Conservation (phyloP, 2,888 invertebrate species). For the Drosophila pullipes region DNA sequence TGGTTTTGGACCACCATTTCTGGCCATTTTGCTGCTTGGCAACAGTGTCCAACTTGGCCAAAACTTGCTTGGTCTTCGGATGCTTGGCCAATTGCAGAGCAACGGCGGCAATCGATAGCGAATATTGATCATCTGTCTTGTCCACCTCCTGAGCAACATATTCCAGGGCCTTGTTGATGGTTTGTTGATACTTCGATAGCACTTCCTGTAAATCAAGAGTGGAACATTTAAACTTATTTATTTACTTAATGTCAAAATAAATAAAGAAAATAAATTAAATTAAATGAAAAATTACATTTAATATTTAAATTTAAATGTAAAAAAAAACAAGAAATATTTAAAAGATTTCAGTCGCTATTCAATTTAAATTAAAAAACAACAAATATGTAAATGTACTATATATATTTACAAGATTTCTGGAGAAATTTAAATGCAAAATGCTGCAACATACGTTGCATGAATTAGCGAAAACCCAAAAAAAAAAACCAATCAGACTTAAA, state of each 20-base stretch:
- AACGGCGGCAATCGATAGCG: slow-evolving; percentile 91
- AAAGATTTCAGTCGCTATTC: too few relatives aligned
- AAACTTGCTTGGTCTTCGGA: slow-evolving; percentile 89
- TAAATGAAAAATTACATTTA: background rate
- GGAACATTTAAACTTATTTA: background rate
- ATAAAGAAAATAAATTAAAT: background rate
- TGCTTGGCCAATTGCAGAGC: slow-evolving; percentile 92
- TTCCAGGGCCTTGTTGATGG: slow-evolving; percentile 91
- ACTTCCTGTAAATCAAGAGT: slow-evolving; percentile 58
- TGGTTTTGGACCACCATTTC: slow-evolving; percentile 92
- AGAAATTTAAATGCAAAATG: background rate
- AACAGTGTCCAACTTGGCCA: slow-evolving; percentile 86
- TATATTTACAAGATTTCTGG: too few relatives aligned
- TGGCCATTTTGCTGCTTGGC: slow-evolving; percentile 87
- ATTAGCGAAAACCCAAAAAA: background rate
- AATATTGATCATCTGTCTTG: slow-evolving; percentile 89
- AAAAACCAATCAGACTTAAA: background rate
- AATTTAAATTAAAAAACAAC: too few relatives aligned
- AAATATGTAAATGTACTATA: too few relatives aligned
- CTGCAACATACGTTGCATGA: background rate
- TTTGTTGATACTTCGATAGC: slow-evolving; percentile 87
- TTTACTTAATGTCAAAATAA: background rate
- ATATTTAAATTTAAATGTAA: background rate
- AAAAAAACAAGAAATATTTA: background rate
- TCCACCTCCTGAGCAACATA: slow-evolving; percentile 90